A percentile compares a stretch with the other conserved stretches of the same genome.
Conservation (phyloP, 1,140 invertebrate species). For the Lepidurus packardi region DNA sequence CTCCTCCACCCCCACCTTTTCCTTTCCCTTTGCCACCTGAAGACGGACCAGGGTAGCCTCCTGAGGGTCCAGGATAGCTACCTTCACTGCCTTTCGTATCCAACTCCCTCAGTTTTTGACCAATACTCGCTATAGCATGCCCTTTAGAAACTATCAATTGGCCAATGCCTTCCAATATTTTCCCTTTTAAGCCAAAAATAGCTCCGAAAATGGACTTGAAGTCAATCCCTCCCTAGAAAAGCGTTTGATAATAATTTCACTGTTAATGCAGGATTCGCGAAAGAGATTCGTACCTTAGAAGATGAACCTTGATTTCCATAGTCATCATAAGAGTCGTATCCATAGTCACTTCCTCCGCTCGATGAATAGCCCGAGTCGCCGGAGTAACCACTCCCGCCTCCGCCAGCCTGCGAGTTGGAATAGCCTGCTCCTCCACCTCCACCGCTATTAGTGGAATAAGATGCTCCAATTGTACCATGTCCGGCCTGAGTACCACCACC, state of each 20-base stretch:
- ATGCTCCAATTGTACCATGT: no score
- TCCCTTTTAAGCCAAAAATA: conserved; percentile 2
- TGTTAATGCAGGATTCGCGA: not conserved
- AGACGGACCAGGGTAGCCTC: not conserved
- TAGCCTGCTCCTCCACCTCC: not conserved
- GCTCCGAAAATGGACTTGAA: not conserved
- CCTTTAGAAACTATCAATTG: not conserved
- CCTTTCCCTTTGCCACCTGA: not conserved
- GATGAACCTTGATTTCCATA: not conserved
- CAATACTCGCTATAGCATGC: not conserved
- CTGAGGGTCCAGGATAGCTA: not conserved
- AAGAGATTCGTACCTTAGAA: not conserved
- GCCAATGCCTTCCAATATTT: not conserved
- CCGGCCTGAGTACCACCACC: no score
- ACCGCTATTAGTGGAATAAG: no score
- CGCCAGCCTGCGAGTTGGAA: not conserved
- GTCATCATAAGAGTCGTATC: not conserved
- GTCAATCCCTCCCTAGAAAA: not conserved
- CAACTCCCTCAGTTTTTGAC: not conserved
- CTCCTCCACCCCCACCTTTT: not conserved
- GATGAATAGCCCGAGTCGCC: not conserved
- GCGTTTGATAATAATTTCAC: not conserved
- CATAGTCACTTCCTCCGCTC: not conserved
- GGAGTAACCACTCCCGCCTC: not conserved
- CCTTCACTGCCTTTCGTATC: not conserved